Base-by-base conservation (phyloP, 2,113 vertebrate species). In the Orthonyx spaldingii region DNA sequence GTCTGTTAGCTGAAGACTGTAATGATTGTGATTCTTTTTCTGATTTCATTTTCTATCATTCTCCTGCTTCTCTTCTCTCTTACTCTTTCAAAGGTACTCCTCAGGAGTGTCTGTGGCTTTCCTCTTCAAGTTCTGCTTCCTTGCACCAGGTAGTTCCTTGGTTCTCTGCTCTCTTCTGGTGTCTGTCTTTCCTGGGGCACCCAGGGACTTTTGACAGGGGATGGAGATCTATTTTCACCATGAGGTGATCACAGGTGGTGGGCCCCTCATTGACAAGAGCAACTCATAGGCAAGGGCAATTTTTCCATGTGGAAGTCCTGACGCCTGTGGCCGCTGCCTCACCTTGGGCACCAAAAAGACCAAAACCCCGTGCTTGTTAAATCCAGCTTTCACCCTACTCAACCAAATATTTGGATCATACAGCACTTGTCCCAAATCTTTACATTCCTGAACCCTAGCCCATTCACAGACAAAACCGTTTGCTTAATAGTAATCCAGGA, bases 31-130 rank as follows among this genome's bases (percentile, higher is more conserved):
- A 46, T 60, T 97, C 87, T 85, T 98, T 97, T 75, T 97, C 97
- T 84, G 96, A 88, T 89, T 96, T 98, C 4, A n/a, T 96, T 94
- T 98, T 98, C 96, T 97, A 35, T 97, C 96, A 65, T 72, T 74
- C 61, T 76, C 64, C 85, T 95, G 95, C 71, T 90, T 94, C 23
- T 76, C 89, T 92, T 90, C 90, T 96, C 97, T 98, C 50, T 96
- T 77, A 14, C 22, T 69, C 84, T 61, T 87, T 78, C 39, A 28
- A 24, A 78, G 39, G 10, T 12, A 53, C 39, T 39, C 3, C 12
- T 87, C 33, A 46, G 23, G 39, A 33, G 2, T 33, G 27, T 35
- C 37, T 33, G 15, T 61, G n/a, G 23, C 23, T 39, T 78, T 61
- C 33, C 33, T 53, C 50, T 78, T 78, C 74, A n/a, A 61, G 13